Percentiles rank a stretch among this genome's conserved stretches.
Conservation (phyloP, 2,797 vertebrate genomes). For the Columba guinea region DNA sequence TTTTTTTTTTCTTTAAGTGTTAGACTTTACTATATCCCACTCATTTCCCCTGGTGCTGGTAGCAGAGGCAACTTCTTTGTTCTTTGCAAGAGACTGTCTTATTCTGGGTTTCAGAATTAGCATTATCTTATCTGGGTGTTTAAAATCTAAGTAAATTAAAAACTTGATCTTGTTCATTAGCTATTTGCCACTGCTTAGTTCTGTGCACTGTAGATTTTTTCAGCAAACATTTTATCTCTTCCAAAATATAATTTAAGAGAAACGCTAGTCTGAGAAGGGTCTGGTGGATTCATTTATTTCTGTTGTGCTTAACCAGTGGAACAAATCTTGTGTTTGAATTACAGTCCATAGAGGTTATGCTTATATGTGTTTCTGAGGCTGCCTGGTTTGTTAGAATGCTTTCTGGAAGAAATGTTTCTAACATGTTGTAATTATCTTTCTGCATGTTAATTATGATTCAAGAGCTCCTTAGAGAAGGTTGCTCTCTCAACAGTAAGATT, state of each 20-base stretch:
- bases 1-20: not conserved
- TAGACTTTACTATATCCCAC: not conserved
- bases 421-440: constrained; percentile 48
- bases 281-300: not conserved
- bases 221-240: not conserved
- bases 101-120: not conserved
- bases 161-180: not conserved
- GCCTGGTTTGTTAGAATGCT: not conserved
- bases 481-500: not conserved
- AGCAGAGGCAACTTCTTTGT: not conserved
- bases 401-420: constrained; percentile 33
- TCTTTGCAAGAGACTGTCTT: not conserved
- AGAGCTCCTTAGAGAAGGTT: constrained; percentile 16
- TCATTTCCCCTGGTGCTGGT: not conserved
- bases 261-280: not conserved
- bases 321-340: not conserved
- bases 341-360: not conserved
- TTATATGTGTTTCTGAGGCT: not conserved
- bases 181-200: not conserved
- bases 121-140: not conserved
- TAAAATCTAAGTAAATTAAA: not conserved
- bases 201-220: not conserved
- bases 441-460: constrained; percentile 48
- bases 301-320: not conserved
- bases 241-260: not conserved